phyloP scores from a whole-genome alignment of 2,797 vertebrate genomes.

The Semotilus atromaculatus region DNA sequence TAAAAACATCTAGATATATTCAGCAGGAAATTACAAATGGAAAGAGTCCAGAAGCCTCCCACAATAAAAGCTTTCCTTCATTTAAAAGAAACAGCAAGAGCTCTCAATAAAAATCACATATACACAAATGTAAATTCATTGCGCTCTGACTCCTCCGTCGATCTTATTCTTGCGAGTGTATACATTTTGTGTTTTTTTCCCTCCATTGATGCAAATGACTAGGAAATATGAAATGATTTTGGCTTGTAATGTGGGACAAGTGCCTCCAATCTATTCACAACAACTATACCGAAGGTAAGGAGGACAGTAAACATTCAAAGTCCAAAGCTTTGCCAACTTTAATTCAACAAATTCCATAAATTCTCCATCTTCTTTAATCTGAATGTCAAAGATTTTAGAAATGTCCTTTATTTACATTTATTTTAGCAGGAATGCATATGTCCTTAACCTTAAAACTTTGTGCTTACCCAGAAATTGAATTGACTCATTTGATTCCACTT shows the following conservation, averaged over 20 bases:
- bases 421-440: neutral
- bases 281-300: neutral
- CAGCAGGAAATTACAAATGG: constrained; percentile 97
- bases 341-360: neutral
- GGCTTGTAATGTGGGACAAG: neutral
- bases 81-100: constrained; percentile 79
- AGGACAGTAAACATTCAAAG: too few species aligned
- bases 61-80: constrained; percentile 78
- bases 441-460: constrained; percentile 23
- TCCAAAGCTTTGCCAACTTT: constrained; percentile 9
- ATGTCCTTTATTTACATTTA: constrained; percentile 18
- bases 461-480: neutral
- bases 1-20: constrained; percentile 97
- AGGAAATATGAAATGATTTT: neutral
- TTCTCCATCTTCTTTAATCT: neutral
- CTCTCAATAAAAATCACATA: constrained; percentile 83
- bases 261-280: constrained; percentile 7
- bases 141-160: constrained; percentile 48
- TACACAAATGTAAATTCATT: constrained; percentile 78
- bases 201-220: constrained; percentile 41
- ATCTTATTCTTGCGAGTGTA: constrained; percentile 23
- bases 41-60: constrained; percentile 87
- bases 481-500: neutral
- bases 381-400: constrained; percentile 2
- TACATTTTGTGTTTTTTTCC: constrained; percentile 66